phyloP scores from a whole-genome alignment of 2,888 invertebrate genomes.

The Polydesmus complanatus region DNA sequence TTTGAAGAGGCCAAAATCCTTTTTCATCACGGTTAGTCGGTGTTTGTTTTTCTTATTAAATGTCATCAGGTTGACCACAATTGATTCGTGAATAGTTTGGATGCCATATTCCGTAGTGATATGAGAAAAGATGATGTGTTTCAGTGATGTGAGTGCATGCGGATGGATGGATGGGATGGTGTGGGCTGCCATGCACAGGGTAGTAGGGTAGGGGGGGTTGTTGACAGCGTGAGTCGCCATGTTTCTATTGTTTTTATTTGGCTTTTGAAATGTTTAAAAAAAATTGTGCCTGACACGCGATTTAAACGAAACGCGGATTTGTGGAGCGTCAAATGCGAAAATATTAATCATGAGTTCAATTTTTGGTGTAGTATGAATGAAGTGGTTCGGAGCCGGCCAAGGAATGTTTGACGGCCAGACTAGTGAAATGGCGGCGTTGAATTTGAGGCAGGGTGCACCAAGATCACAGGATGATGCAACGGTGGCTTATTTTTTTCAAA shows the following conservation, averaged over 20 bases:
- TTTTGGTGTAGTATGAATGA: slow-evolving; percentile 17
- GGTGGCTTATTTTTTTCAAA: slow-evolving; percentile 81
- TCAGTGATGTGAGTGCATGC: not conserved
- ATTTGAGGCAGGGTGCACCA: slow-evolving; percentile 18
- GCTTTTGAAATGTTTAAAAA: not conserved
- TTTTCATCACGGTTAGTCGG: slow-evolving; percentile 12
- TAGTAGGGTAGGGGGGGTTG: slow-evolving; percentile 1
- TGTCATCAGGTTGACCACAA: not conserved
- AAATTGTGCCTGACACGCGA: not conserved
- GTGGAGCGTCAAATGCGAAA: too few species aligned
- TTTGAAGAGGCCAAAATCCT: slow-evolving; percentile 1
- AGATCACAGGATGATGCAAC: slow-evolving; percentile 73
- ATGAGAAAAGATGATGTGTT: not conserved
- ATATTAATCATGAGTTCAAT: not conserved
- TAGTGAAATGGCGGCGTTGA: slow-evolving; percentile 15
- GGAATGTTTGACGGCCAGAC: slow-evolving; percentile 18
- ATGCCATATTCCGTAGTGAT: not conserved
- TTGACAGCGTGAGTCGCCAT: slow-evolving; percentile 16
- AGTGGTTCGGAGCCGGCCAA: slow-evolving; percentile 18
- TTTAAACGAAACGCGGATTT: too few species aligned
- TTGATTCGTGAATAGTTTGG: not conserved
- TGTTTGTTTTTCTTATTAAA: not conserved
- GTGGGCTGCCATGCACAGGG: too few species aligned
- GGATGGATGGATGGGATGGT: not conserved
- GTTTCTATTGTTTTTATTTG: slow-evolving; percentile 15